Base-by-base conservation (phyloP, 2,797 vertebrate species). In the Poecile montanus region DNA sequence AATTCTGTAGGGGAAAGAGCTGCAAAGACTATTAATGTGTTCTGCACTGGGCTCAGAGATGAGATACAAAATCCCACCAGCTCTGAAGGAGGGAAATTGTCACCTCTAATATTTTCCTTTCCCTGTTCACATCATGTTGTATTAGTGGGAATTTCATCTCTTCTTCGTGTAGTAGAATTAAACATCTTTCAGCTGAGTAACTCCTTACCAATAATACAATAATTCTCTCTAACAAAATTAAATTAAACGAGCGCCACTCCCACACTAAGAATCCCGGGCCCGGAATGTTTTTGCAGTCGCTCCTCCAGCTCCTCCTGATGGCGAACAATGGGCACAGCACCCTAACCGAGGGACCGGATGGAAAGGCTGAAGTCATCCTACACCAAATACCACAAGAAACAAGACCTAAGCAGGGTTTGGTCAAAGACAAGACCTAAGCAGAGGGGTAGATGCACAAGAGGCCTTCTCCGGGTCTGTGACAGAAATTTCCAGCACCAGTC, bases 281-380 rank as follows among this genome's bases (percentile, higher is more conserved):
- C 6, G 1, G 21, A 87, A 38, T 14, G 38, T 22, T 81, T 67
- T 27, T 13, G 22, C 53, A 29, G 40, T 8, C n/a, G 13, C 57
- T 90, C 89, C 78, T 90, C 60, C 44, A 58, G 83, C 92, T 82
- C 96, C 94, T 71, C 95, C 96, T 57, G 45, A 50, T 56, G 93
- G 94, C 63, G 66, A 65, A 22, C 6, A 4, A 20, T 0, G 12
- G 36, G n/a, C 67, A 90, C 17, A 45, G 77, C 93, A 95, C 27
- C 32, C n/a, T 5, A 21, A 20, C 3, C 3, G 11, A 42, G 3
- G 47, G 16, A 26, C 50, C 2, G n/a, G 13, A 22, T 4, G 30
- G 48, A 20, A 62, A 50, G 1, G 20, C 13, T 27, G 22, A 19
- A 29, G 26, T 44, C 47, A 25, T 34, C 45, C 2, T 2, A 6